Conservation (phyloP, 2,888 invertebrate genomes). For the Trissolcus brochymenae region DNA sequence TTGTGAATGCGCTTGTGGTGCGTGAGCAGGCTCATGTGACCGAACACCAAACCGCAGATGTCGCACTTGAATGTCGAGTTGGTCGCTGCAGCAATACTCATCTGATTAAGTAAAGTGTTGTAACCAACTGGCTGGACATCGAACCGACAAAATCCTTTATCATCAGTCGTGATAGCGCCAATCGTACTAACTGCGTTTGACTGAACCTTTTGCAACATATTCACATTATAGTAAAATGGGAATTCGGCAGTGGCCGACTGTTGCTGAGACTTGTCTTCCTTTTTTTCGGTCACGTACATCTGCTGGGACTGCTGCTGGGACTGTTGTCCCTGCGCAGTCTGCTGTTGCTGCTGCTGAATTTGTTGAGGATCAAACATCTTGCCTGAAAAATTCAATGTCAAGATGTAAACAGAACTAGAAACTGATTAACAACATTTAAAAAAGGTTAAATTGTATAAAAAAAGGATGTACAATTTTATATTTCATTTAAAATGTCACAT, state of each 20-base stretch:
- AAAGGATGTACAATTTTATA: too few relatives aligned
- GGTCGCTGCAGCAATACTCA: slow-evolving; percentile 84
- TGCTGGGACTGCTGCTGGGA: slow-evolving; percentile 77
- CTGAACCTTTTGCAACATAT: slow-evolving; percentile 77
- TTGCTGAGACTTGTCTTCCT: slow-evolving; percentile 73
- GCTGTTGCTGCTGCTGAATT: slow-evolving; percentile 85
- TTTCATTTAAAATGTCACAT: too few relatives aligned
- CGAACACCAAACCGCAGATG: slow-evolving; percentile 90
- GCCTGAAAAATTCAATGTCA: slow-evolving; percentile 6
- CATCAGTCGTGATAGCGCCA: slow-evolving; percentile 75
- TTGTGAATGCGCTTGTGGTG: slow-evolving; percentile 91
- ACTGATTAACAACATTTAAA: too few relatives aligned
- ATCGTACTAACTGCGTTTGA: slow-evolving; percentile 75
- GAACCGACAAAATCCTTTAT: slow-evolving; percentile 77
- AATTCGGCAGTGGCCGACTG: slow-evolving; percentile 74
- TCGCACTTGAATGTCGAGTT: slow-evolving; percentile 93
- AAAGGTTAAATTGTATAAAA: too few relatives aligned
- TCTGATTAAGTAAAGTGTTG: slow-evolving; percentile 90
- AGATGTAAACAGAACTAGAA: too few relatives aligned
- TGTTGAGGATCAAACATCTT: slow-evolving; percentile 75
- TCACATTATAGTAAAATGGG: slow-evolving; percentile 78
- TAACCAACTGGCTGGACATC: slow-evolving; percentile 81
- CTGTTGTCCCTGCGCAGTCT: slow-evolving; percentile 80
- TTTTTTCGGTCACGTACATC: slow-evolving; percentile 74
- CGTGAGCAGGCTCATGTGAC: slow-evolving; percentile 87